Base-by-base conservation (phyloP, 1,140 invertebrate genomes). In the Geopemphigus sp. region DNA sequence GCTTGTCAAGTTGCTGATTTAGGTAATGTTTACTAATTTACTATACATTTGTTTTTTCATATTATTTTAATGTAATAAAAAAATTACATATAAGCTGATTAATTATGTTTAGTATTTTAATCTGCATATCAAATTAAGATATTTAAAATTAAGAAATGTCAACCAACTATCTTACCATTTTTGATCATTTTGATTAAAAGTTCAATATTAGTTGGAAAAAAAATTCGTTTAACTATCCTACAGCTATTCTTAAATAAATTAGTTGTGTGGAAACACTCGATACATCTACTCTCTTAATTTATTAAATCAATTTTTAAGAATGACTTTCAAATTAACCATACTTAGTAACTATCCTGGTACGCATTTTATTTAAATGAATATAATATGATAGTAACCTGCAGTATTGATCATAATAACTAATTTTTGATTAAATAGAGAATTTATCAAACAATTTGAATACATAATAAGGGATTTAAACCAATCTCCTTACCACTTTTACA, bases 1-100 rank as follows among this genome's bases (percentile, higher is more conserved):
- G 88, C 89, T 15, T 93, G 91, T 81, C 92, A 95, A 87, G 94
- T 97, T 39, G 83, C 83, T 81, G 83, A 84, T 83, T 81, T 84
- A 61, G 83, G 84, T 84, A 80, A 82, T 39, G 1, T 11, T 26
- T 39, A 39, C 6, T 70, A 11, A 47, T 15, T 39, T 39, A 8
- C 3, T 39, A 4, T 4, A 39, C 3, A 26, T 53, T 70, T 53
- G 8, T 50, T 53, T 12, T 45, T 32, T 32, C 14, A 4, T n/a
- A 32, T 39, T 56, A 53, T 50, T 61, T 50, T 32, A 78, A 47
- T 26, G 50, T 81, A 56, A 73, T 72, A 8, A 39, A 4, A 39
- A 39, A 39, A 39, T 4, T 39, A 39, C 32, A 39, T 8, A 39
- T 39, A 39, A 8, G 32, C 32, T 39, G 32, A 39, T 39, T 39